Evolutionary conservation across 1,140 invertebrate species (phyloP).

Genomic region (Coptotermes formosanus): DNA sequence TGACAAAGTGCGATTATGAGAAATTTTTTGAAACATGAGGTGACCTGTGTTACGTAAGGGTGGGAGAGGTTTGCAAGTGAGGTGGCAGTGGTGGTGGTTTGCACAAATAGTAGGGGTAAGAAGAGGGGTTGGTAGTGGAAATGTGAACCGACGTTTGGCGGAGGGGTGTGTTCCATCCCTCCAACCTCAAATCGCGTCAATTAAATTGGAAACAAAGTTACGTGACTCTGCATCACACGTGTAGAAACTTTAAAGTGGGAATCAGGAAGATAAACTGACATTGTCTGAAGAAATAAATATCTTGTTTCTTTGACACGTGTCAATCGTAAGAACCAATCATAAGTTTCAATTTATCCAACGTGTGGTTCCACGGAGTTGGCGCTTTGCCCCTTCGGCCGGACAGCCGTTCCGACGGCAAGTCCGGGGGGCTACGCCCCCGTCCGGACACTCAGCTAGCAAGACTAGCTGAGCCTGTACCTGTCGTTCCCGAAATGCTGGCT

Average conservation of each 20-base stretch:
- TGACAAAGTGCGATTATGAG: background rate
- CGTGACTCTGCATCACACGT: background rate
- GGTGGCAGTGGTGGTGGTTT: background rate
- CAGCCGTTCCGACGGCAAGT: constrained; percentile 25
- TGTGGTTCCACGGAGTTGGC: constrained; percentile 42
- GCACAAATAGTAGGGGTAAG: background rate
- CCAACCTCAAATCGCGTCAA: background rate
- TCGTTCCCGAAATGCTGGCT: constrained; percentile 24
- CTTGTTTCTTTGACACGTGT: too few species aligned
- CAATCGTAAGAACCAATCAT: background rate
- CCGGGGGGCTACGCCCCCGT: constrained; percentile 32
- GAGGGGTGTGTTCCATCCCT: background rate
- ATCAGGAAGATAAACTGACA: too few species aligned
- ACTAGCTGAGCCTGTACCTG: constrained; percentile 34
- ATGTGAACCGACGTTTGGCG: constrained; percentile 10
- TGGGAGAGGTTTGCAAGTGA: background rate
- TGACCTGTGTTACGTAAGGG: background rate
- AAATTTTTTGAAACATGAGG: background rate
- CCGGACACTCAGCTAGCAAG: constrained; percentile 34
- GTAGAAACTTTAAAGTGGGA: background rate
- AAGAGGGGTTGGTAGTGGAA: constrained; percentile 20
- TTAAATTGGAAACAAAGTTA: background rate
- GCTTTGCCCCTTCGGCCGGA: constrained; percentile 41
- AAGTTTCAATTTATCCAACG: constrained; percentile 32
- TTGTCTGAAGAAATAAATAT: too few species aligned